These are phyloP conservation scores for Phymorhynchus buccinoides DNA, from an alignment of 1,140 invertebrate genomes.

Conservation along the genomic window DNA sequence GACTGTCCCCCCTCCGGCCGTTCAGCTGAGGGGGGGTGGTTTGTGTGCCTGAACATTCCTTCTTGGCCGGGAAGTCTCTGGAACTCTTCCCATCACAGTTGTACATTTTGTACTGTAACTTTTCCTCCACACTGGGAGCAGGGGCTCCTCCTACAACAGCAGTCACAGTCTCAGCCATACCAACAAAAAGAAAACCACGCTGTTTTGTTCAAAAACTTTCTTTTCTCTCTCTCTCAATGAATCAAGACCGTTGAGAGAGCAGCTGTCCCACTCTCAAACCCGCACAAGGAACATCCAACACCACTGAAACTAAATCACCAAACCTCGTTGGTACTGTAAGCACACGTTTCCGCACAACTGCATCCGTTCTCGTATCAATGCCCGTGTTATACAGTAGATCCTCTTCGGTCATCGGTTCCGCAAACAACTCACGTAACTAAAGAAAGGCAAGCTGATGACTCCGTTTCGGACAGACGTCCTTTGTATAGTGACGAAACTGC, in stretches of 20 bases:
- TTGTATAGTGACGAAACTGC: conserved; percentile 38
- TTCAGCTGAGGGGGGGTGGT: conserved; percentile 32
- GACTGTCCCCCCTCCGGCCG: conserved; percentile 15
- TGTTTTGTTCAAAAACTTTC: not conserved
- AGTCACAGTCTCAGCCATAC: conserved; percentile 36
- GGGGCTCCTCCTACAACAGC: conserved; percentile 26
- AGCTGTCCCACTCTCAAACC: conserved; percentile 39
- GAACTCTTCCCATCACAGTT: conserved; percentile 34
- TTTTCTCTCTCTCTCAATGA: not conserved
- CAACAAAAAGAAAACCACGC: conserved; percentile 35
- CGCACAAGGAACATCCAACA: conserved; percentile 35
- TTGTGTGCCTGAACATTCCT: conserved; percentile 38
- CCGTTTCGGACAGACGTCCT: conserved; percentile 21
- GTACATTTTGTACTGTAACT: conserved; percentile 36
- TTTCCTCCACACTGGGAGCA: conserved; percentile 26
- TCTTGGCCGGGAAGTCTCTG: conserved; percentile 29
- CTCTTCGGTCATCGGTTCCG: conserved; percentile 37
- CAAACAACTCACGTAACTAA: conserved; percentile 16
- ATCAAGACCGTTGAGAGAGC: conserved; percentile 41
- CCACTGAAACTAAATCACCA: conserved; percentile 26
- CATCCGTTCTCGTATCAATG: conserved; percentile 41
- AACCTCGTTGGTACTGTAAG: conserved; percentile 28
- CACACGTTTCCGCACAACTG: conserved; percentile 42
- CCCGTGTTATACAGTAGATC: conserved; percentile 18
- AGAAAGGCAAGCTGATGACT: no score